Evolutionary conservation across 2,888 invertebrate species (phyloP), one percentile per base, ranked within the genome.

Genomic region (Timema podura): DNA sequence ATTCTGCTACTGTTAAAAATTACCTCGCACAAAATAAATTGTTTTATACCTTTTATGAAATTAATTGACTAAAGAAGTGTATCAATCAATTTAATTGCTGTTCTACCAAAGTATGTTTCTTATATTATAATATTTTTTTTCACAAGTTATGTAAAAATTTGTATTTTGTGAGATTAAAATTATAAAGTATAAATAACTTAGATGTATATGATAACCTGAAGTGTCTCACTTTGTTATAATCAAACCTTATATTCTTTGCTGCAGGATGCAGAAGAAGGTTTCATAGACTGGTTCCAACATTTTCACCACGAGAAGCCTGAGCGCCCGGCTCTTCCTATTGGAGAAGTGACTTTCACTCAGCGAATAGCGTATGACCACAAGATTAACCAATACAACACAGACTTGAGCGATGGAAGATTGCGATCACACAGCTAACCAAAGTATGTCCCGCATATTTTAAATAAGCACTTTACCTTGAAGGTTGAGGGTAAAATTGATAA

Each of bases 281-380:
- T 95, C 81, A 89, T 90, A 74, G 91, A 93, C 76, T 97, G 96
- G 96, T 92, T 92, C 75, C 88, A 91, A 74, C 89, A 92, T 77
- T 92, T 86, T 75, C 89, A 93, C 78, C 90, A 92, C 77, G 89
- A 88, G 0, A 89, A 90, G 79, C 97, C 96, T 0, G 85, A 85
- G 69, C 87, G 88, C 73, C 88, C 92, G 0, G 86, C 88, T 57
- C 81, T 84, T 13, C 79, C 88, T 48, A 80, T 84, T 0, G 78
- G 89, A 65, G 71, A 72, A 11, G 71, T 69, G 6, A 79, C 79
- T 46, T 96, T 96, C 78, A 89, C 94, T 0, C 95, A 96, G 78
- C 91, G 92, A 80, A 91, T 96, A 45, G 93, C 93, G 2, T 87
- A 90, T 77, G 95, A 97, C 78, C 96, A 96, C 77, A 88, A 88